Evolutionary conservation across 2,113 vertebrate species (phyloP).

Genomic region (Etheostoma cragini): DNA sequence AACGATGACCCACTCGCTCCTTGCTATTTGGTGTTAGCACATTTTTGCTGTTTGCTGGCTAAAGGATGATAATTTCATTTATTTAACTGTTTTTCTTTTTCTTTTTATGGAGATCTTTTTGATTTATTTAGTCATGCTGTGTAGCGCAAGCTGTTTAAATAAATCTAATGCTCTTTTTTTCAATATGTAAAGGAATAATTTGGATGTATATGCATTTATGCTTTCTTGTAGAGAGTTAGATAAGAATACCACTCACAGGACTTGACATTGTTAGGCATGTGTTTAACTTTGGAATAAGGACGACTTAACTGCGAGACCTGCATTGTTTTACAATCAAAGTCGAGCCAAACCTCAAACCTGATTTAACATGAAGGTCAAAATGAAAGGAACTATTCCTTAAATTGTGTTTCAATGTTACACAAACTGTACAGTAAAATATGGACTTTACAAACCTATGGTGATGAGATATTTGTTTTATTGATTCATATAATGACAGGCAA

Average conservation of each 20-base stretch:
- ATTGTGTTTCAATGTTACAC: background rate
- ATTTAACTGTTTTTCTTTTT: background rate
- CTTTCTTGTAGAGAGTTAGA: background rate
- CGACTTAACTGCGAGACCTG: background rate
- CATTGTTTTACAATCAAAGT: background rate
- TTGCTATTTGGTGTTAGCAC: too few relatives aligned
- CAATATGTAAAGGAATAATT: background rate
- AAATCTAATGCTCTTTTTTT: background rate
- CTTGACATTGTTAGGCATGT: background rate
- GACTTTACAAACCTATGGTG: background rate
- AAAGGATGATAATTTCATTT: background rate
- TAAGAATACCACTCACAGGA: background rate
- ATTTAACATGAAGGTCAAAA: background rate
- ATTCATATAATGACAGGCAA: slow-evolving; percentile 41
- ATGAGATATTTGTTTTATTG: slow-evolving; percentile 23
- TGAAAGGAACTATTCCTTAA: background rate
- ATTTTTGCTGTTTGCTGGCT: background rate
- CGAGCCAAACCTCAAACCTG: slow-evolving; percentile 1
- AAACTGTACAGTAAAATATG: background rate
- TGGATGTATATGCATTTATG: background rate
- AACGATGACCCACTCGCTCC: background rate
- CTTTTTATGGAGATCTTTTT: background rate
- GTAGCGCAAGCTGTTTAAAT: background rate
- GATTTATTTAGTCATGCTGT: too few relatives aligned
- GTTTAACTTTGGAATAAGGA: background rate